Evolutionary conservation across 2,113 vertebrate genomes (phyloP).

Genomic region (Typhlomys cinereus): DNA sequence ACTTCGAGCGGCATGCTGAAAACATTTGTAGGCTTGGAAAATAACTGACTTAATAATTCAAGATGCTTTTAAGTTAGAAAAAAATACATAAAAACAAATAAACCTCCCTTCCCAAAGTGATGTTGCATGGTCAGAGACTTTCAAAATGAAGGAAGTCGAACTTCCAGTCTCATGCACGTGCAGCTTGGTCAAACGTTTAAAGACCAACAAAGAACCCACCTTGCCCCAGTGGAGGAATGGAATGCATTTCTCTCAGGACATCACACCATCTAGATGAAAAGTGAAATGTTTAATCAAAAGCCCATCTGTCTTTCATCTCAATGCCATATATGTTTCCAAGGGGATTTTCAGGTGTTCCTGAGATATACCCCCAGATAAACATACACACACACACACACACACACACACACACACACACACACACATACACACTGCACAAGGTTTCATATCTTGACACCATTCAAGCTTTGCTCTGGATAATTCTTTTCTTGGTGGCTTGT

Average conservation of each 20-base stretch:
- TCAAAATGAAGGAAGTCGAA: constrained; percentile 49
- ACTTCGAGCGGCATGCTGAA: constrained; percentile 59
- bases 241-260: constrained; percentile 19
- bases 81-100: constrained; percentile 71
- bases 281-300: background rate
- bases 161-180: background rate
- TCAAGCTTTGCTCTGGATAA: background rate
- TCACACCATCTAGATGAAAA: constrained; percentile 49
- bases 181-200: background rate
- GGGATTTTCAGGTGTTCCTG: background rate
- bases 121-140: background rate
- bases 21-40: constrained; percentile 77
- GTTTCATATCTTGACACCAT: background rate
- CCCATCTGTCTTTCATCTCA: background rate
- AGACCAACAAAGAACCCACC: background rate
- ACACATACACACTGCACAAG: too few species aligned
- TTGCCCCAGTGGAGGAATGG: background rate
- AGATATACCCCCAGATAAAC: too few species aligned
- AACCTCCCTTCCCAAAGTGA: constrained; percentile 40
- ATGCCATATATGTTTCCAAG: background rate
- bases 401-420: too few species aligned
- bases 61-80: constrained; percentile 69
- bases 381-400: too few species aligned
- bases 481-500: background rate
- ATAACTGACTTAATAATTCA: constrained; percentile 75